phyloP scores from a whole-genome alignment of 2,113 vertebrate genomes.

The Cavia aperea region DNA sequence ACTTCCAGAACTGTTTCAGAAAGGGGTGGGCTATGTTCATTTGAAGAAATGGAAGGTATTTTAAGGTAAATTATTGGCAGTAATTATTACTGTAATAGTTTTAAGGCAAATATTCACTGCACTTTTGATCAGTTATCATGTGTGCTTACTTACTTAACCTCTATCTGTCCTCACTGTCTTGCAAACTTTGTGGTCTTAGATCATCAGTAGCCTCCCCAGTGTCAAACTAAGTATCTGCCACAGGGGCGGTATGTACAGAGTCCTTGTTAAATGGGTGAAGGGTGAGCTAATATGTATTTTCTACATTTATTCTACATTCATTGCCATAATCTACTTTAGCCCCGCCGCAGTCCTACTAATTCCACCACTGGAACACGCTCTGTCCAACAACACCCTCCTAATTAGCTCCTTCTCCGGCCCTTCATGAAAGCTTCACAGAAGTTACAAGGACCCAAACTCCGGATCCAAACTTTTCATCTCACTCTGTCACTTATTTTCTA shows the following conservation, averaged over 20 bases:
- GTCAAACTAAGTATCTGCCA: background rate
- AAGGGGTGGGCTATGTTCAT: background rate
- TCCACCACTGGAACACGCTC: background rate
- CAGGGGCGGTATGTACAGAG: background rate
- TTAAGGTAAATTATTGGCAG: background rate
- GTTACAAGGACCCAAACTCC: background rate
- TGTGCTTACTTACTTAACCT: background rate
- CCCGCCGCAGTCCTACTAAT: background rate
- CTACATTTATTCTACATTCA: background rate
- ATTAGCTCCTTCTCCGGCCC: background rate
- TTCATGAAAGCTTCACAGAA: rapidly evolving
- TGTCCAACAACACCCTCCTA: background rate
- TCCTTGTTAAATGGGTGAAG: background rate
- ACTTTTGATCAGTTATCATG: background rate
- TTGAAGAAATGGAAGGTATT: background rate
- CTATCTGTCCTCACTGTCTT: background rate
- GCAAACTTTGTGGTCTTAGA: background rate
- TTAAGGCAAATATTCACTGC: background rate
- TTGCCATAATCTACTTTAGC: background rate
- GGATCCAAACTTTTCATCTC: background rate
- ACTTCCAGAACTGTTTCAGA: background rate
- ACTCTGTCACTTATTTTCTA: background rate
- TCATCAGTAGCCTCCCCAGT: background rate
- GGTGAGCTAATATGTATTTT: background rate
- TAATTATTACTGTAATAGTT: background rate